Base-by-base conservation (phyloP, 2,113 vertebrate species). In the Poeciliopsis turrubarensis region DNA sequence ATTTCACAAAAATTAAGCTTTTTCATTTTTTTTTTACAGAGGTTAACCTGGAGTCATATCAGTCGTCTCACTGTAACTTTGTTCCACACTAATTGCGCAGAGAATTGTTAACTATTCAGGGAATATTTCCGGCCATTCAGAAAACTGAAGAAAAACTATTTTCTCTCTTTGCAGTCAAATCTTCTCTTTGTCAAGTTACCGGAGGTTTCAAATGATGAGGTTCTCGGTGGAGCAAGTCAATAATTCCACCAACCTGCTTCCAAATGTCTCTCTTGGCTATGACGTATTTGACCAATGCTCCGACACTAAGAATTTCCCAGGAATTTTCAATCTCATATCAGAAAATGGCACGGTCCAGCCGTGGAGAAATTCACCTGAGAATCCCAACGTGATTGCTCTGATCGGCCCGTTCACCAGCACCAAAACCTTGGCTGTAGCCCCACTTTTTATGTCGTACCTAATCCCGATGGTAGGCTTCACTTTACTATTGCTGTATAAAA, bases 171-270 rank as follows among this genome's bases (percentile, higher is more conserved):
- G 32, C 85, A 94, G 94, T 57, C n/a, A 92, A 29, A 0, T 0
- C 0, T 88, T 95, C 9, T 66, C 47, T 39, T 19, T 75, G 1
- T n/a, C 93, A 0, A 89, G 91, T 34, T 95, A 95, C 87, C 90
- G 87, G 71, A 92, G 93, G 64, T 82, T 96, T 39, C 96, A 95
- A 65, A 77, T 95, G 67, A 94, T 97, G 95, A 92, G 95, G 54
- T 94, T 96, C 0, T 29, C 94, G 0, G 72, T 97, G 0, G 92
- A 96, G 71, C 93, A 97, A 86, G 96, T 97, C 61, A 98, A 97
- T 85, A 96, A 97, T 83, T 94, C 95, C 67, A 95, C 91, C 0
- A 0, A 27, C 1, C 92, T 97, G 1, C 92, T 97, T 9, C 96
- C 96, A 39, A 93, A 93, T 0, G n/a, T 97, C 41, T 93, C 95